Evolutionary conservation across 2,797 vertebrate species (phyloP), one percentile per base, ranked within the genome.

Genomic region (Coregonus suidteri): DNA sequence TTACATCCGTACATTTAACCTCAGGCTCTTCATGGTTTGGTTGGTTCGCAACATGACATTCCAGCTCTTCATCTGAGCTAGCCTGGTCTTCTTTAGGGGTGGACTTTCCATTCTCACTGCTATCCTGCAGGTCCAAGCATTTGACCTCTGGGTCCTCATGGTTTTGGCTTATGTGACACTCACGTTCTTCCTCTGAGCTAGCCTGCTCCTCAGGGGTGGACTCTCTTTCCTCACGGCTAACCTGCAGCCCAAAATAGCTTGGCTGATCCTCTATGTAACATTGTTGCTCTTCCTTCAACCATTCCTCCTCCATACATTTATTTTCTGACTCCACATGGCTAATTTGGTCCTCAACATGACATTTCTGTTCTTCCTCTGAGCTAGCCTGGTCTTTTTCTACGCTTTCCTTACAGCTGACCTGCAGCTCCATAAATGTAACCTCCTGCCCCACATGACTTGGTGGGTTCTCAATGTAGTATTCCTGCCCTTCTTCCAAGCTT

Each of bases 81-180:
- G 81, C 81, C 25, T 64, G 59, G 59, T 64, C 59, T 2, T 62
- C 59, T 25, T 62, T 62, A 62, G 59, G 59, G 15, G 59, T 20
- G 20, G n/a, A 62, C 20, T 16, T 25, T 9, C 87, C 82, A 75
- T 85, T 75, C 0, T 88, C 74, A 14, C 20, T 16, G 52, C 77
- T 80, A 14, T 52, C 37, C 65, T 53, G 47, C 67, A 75, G 30
- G 31, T 77, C 71, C 34, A 18, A 7, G 76, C 59, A 67, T 56
- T 64, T 68, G n/a, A 4, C 52, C 7, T 73, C 75, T 80, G 51
- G n/a, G 77, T 52, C 53, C 7, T 6, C 56, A 18, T 75, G 2
- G 54, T 75, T 67, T 9, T 37, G 59, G 59, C 59, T 2, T 62
- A 20, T 11, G 59, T 62, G n/a, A 20, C 59, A 7, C 59, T 59